phyloP scores from a whole-genome alignment of 1,140 invertebrate genomes.

The Berghia stephanieae region DNA sequence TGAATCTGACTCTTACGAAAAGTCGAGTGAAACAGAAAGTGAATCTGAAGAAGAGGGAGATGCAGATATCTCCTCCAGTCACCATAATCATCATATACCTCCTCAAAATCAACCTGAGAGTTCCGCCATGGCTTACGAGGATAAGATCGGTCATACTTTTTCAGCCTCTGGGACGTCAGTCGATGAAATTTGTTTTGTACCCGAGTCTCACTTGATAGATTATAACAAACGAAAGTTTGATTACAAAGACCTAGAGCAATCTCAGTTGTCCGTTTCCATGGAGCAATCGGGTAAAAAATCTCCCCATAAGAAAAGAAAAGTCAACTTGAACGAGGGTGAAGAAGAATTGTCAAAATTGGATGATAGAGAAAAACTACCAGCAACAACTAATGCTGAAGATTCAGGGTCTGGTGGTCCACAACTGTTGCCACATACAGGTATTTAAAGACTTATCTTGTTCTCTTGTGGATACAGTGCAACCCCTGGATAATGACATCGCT shows the following conservation, averaged over 20 bases:
- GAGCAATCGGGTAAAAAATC: constrained; percentile 19
- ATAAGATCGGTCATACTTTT: no score
- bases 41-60: constrained; percentile 14
- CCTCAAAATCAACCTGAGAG: no score
- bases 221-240: constrained; percentile 25
- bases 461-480: no score
- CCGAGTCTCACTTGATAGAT: constrained; percentile 14
- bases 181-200: constrained; percentile 30
- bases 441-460: background rate
- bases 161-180: no score
- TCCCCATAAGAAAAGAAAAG: constrained; percentile 16
- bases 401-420: constrained; percentile 11
- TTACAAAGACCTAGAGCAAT: constrained; percentile 11
- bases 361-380: constrained; percentile 23
- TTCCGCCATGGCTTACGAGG: no score
- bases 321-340: constrained; percentile 12
- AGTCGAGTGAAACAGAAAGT: constrained; percentile 28
- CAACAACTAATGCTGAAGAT: background rate
- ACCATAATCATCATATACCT: no score
- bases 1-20: constrained; percentile 21
- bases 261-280: no score
- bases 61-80: no score
- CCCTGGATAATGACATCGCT: no score
- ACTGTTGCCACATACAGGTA: constrained; percentile 30
- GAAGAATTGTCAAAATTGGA: constrained; percentile 22